These are phyloP conservation scores for Pseudochirops corinnae DNA, from an alignment of 2,797 vertebrate species.

Conservation along the genomic window DNA sequence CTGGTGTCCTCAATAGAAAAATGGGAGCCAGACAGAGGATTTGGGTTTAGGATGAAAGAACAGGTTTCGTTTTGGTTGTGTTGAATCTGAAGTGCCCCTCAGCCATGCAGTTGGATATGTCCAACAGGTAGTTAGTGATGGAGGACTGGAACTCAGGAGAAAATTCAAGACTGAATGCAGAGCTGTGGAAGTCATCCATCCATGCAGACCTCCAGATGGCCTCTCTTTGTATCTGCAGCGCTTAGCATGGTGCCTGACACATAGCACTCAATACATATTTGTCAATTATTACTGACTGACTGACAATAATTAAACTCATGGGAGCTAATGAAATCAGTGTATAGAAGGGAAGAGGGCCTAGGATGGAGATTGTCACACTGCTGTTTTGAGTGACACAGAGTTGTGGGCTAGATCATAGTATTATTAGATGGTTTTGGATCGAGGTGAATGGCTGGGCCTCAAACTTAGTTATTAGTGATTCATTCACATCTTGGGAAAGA, in stretches of 20 bases:
- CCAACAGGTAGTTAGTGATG: neutral
- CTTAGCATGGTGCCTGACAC: neutral
- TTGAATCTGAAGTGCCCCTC: neutral
- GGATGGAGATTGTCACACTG: neutral
- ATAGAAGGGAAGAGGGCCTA: neutral
- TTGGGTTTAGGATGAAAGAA: neutral
- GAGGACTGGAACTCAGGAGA: neutral
- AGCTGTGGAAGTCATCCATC: neutral
- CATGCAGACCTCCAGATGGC: neutral
- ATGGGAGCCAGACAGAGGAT: neutral
- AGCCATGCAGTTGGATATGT: neutral
- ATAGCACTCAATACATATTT: neutral
- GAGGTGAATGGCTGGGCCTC: neutral
- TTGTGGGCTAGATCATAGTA: neutral
- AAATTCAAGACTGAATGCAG: too few species aligned
- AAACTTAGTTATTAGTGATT: neutral
- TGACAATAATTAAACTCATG: neutral
- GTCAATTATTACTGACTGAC: neutral
- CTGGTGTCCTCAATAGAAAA: neutral
- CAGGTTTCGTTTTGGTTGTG: neutral
- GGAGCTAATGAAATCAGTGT: neutral
- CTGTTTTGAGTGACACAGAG: neutral
- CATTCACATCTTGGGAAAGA: neutral
- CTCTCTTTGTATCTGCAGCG: slow-evolving; percentile 8
- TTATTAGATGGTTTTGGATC: neutral